Conservation (phyloP, 2,888 invertebrate species). For the Mongoloraphidia duomilia region DNA sequence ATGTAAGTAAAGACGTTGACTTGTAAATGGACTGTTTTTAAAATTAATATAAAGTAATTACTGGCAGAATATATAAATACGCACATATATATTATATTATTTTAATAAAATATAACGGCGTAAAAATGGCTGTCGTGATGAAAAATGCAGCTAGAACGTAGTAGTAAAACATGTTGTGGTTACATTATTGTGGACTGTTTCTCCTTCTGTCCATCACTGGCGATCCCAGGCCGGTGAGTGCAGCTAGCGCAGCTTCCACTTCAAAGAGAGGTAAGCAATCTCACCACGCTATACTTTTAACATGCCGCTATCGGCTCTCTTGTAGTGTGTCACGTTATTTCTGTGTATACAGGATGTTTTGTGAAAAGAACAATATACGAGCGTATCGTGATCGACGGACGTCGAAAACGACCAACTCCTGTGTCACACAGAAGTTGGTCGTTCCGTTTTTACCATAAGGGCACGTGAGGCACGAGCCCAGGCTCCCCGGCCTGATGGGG, state of each 20-base stretch:
- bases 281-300: not conserved
- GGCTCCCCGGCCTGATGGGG: too few species aligned
- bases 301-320: slow-evolving; percentile 9
- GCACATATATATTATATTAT: not conserved
- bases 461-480: too few species aligned
- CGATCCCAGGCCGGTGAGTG: slow-evolving; percentile 17
- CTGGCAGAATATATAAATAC: too few species aligned
- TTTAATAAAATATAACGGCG: slow-evolving; percentile 12
- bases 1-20: too few species aligned
- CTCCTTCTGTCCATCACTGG: slow-evolving; percentile 20
- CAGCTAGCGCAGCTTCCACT: slow-evolving; percentile 20
- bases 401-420: too few species aligned
- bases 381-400: too few species aligned
- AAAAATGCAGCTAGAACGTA: slow-evolving; percentile 29
- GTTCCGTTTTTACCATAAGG: too few species aligned
- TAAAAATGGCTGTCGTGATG: slow-evolving; percentile 24
- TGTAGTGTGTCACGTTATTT: slow-evolving; percentile 9
- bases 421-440: too few species aligned
- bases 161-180: slow-evolving; percentile 26
- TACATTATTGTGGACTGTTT: slow-evolving; percentile 26
- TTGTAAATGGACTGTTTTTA: too few species aligned
- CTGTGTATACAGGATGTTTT: too few species aligned
- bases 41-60: too few species aligned
- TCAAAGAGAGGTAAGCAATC: slow-evolving; percentile 26
- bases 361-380: too few species aligned